Evolutionary conservation across 2,797 vertebrate genomes (phyloP).

Genomic region (Pterois miles): DNA sequence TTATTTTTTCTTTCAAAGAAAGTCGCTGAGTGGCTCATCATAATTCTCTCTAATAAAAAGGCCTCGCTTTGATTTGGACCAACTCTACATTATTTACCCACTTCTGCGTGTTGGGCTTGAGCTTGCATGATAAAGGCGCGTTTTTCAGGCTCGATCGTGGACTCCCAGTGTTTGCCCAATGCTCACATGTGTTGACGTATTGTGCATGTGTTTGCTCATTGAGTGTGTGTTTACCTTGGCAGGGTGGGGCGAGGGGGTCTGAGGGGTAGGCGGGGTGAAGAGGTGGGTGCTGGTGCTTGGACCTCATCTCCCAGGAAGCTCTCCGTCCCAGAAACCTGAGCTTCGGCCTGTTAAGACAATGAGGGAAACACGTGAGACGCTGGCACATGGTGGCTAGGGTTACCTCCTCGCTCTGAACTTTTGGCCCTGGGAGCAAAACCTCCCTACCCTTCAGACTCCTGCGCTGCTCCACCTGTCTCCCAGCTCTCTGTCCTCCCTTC

Average conservation of each 20-base stretch:
- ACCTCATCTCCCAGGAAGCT: constrained; percentile 70
- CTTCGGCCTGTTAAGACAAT: constrained; percentile 77
- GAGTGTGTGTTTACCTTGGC: constrained; percentile 54
- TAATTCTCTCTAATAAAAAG: constrained; percentile 22
- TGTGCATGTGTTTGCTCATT: constrained; percentile 59
- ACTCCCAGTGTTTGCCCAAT: constrained; percentile 43
- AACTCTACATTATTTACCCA: constrained; percentile 13
- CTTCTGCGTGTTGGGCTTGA: not conserved
- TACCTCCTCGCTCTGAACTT: constrained; percentile 82
- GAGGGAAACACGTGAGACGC: constrained; percentile 80
- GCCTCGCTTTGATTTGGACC: constrained; percentile 36
- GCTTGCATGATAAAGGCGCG: constrained; percentile 20
- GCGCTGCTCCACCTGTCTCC: constrained; percentile 57
- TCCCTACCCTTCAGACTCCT: constrained; percentile 71
- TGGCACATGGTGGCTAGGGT: constrained; percentile 80
- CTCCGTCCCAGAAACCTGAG: constrained; percentile 78
- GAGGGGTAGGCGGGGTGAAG: constrained; percentile 34
- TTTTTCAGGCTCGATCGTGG: constrained; percentile 30
- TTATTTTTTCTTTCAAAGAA: constrained; percentile 1
- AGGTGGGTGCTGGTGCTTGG: constrained; percentile 34
- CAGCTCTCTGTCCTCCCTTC: constrained; percentile 21
- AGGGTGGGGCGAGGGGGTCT: constrained; percentile 45
- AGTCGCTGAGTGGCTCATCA: constrained; percentile 22
- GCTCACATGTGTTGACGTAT: constrained; percentile 32
- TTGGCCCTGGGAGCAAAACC: constrained; percentile 77